Evolutionary conservation across 2,888 invertebrate genomes (phyloP).

Genomic region (Empis stercorea): DNA sequence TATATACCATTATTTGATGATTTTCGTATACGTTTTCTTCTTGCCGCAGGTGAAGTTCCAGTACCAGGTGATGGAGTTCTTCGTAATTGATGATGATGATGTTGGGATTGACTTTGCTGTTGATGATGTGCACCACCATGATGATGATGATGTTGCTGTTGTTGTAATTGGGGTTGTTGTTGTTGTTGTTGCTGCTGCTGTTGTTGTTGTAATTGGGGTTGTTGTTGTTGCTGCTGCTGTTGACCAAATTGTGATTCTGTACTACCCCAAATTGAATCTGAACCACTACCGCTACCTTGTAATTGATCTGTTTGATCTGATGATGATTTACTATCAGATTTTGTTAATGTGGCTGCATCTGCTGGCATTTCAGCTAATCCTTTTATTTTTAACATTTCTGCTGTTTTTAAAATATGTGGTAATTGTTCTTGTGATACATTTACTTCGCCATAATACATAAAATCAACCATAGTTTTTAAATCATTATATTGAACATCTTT

Average conservation of each 20-base stretch:
- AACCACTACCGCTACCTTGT: conserved; percentile 22
- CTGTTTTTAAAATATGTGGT: conserved; percentile 66
- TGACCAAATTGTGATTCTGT: conserved; percentile 41
- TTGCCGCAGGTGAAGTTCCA: conserved; percentile 53
- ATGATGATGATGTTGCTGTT: conserved; percentile 46
- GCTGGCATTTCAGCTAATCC: conserved; percentile 79
- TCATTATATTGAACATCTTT: conserved; percentile 80
- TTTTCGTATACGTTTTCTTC: conserved; percentile 47
- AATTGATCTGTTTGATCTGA: conserved; percentile 39
- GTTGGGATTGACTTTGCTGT: conserved; percentile 42
- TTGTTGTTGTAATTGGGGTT: conserved; percentile 44
- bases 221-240: conserved; percentile 46
- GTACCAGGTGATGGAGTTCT: conserved; percentile 39
- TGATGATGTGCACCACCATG: conserved; percentile 46
- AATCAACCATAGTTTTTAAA: conserved; percentile 77
- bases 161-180: conserved; percentile 47
- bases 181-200: conserved; percentile 41
- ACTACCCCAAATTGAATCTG: conserved; percentile 43
- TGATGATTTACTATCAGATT: conserved; percentile 50
- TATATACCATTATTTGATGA: conserved; percentile 45
- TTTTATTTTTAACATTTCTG: conserved; percentile 77
- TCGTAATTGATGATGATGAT: conserved; percentile 43
- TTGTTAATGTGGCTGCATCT: conserved; percentile 57
- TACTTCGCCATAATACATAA: conserved; percentile 88
- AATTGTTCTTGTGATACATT: conserved; percentile 82